A percentile compares a stretch with the other conserved stretches of the same genome.
phyloP scores from a whole-genome alignment of 2,113 vertebrate genomes.

The Tragelaphus strepsiceros region DNA sequence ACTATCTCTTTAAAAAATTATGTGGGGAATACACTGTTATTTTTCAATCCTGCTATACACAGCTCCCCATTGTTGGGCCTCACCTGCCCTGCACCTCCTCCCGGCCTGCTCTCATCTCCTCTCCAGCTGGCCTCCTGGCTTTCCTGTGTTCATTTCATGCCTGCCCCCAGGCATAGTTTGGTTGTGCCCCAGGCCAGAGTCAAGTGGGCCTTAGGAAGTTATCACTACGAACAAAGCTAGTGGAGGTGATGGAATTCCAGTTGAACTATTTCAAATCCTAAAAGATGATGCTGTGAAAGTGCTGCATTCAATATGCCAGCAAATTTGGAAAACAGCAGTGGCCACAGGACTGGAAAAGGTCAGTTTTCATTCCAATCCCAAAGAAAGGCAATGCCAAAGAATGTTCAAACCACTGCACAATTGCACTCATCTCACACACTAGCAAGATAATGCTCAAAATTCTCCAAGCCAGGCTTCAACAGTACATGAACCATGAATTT shows the following conservation, averaged over 20 bases:
- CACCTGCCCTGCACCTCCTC: not conserved
- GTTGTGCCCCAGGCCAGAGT: not conserved
- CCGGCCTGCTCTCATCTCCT: not conserved
- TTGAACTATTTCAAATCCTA: not conserved
- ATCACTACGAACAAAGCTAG: not conserved
- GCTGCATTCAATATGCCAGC: not conserved
- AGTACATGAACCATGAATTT: not conserved
- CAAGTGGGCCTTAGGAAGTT: not conserved
- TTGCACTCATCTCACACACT: not conserved
- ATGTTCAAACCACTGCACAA: not conserved
- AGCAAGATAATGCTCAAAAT: not conserved
- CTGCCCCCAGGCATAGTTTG: not conserved
- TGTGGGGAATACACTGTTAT: not conserved
- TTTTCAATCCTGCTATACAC: not conserved
- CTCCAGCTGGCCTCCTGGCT: too few relatives aligned
- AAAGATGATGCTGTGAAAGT: not conserved
- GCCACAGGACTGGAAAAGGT: not conserved
- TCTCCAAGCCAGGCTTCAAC: not conserved
- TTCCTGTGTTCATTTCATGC: accelerated
- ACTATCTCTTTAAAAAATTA: not conserved
- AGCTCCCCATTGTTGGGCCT: not conserved
- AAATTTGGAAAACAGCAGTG: not conserved
- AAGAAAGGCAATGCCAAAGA: not conserved
- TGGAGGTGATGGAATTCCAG: not conserved
- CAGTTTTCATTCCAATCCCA: not conserved